These are phyloP conservation scores for Cryptus armator DNA, from an alignment of 2,888 invertebrate genomes.

Conservation along the genomic window DNA sequence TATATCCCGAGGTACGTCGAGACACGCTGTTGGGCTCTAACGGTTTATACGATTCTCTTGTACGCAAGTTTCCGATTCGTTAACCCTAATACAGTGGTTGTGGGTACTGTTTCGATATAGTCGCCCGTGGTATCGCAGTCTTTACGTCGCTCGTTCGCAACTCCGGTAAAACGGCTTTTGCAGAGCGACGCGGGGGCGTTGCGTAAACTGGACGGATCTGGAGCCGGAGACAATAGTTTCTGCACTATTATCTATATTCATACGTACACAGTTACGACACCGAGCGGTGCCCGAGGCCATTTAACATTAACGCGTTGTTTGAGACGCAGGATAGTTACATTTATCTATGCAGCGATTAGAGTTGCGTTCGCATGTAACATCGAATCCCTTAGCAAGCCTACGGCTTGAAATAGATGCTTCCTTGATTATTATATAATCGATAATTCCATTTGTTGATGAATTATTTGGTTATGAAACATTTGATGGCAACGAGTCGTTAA, in stretches of 20 bases:
- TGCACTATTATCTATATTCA: neutral
- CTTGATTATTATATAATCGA: too few species aligned
- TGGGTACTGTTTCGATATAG: neutral
- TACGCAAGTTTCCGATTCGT: conserved; percentile 76
- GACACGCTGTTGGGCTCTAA: conserved; percentile 61
- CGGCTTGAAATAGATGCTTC: too few species aligned
- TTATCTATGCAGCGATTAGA: neutral
- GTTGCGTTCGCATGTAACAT: too few species aligned
- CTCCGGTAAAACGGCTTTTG: conserved; percentile 13
- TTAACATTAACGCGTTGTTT: neutral
- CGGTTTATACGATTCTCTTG: conserved; percentile 68
- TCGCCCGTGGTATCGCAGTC: conserved; percentile 55
- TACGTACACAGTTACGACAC: neutral
- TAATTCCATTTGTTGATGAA: too few species aligned
- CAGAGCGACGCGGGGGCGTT: conserved; percentile 2
- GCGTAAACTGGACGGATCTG: conserved; percentile 1
- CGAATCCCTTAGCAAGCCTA: too few species aligned
- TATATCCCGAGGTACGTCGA: conserved; percentile 70
- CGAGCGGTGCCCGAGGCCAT: neutral
- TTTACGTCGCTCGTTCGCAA: conserved; percentile 60
- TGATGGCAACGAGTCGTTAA: neutral
- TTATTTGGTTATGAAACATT: neutral
- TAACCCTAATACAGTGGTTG: conserved; percentile 74
- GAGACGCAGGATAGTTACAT: neutral
- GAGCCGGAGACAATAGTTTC: conserved; percentile 1